Base-by-base conservation (phyloP, 1,140 invertebrate species). In the Eubasilissa regina region DNA sequence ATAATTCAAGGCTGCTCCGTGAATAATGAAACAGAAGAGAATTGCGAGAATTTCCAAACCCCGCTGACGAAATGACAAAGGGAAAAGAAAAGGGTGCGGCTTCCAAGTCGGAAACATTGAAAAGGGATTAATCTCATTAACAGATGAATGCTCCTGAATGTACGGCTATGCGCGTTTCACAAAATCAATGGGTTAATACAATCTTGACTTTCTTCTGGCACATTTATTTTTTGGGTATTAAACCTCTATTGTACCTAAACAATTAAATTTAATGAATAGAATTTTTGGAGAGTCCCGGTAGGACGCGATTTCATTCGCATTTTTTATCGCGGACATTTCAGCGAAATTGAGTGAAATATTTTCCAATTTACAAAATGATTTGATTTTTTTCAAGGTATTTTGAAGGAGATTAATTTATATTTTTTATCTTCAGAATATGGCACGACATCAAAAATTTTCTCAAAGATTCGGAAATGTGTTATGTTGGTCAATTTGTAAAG, bases 201-300 rank as follows among this genome's bases (percentile, higher is more conserved):
- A 58, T 58, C 55, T 58, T 21, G 15, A 21, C 15, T 58, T 58
- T 21, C 55, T 58, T 58, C 55, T 58, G 21, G 15, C 55, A 58
- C 55, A 58, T 58, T 58, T 58, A 58, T 58, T 58, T 58, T 35
- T 58, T 58, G 55, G 55, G 55, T 21, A 58, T 58, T 58, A 58
- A 21, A 21, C 17, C 15, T 58, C 55, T 15, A 19, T 58, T 58
- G 55, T 58, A 21, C 55, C 15, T 11, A 58, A 58, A 58, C 55
- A 58, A 58, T 58, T 58, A 21, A 58, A 58, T 58, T 58, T 19
- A 58, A 58, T 58, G 55, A 58, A 21, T 58, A 12, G 55, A 58
- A 21, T 15, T 19, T 58, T 35, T 6, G 25, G 25, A 21, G 55
- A 58, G 55, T 15, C 21, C 9, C 21, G 17, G 21, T 11, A 58